phyloP scores from a whole-genome alignment of 1,140 invertebrate genomes.

The Pseudomyrmex flavicornis region DNA sequence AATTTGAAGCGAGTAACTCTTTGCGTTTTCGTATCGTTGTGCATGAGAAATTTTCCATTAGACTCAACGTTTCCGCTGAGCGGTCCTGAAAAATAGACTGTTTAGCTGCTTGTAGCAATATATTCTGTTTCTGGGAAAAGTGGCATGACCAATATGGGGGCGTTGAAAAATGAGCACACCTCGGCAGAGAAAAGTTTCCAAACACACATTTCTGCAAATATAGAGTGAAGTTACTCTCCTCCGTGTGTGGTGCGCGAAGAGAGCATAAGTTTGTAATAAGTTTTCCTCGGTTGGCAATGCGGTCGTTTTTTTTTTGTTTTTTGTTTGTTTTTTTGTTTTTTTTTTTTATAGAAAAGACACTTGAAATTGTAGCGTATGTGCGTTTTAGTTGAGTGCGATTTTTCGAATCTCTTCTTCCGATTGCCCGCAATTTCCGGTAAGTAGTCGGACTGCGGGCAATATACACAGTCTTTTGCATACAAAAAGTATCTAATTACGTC shows the following conservation, averaged over 20 bases:
- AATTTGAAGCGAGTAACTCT: neutral
- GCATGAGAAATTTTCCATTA: neutral
- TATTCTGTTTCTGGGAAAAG: constrained; percentile 40
- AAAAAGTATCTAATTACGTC: constrained; percentile 41
- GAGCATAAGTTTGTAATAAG: constrained; percentile 48
- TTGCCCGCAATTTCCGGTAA: neutral
- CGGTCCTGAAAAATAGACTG: constrained; percentile 24
- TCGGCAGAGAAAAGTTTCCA: constrained; percentile 46
- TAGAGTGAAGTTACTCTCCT: constrained; percentile 27
- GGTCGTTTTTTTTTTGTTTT: neutral
- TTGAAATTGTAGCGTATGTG: neutral
- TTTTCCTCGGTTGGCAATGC: constrained; percentile 43
- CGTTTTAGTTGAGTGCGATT: too few species aligned
- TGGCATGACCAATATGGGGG: constrained; percentile 23
- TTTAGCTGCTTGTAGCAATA: constrained; percentile 40
- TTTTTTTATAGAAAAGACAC: neutral
- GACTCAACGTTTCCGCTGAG: neutral
- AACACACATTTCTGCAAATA: constrained; percentile 54
- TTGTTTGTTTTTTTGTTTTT: too few species aligned
- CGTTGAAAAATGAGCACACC: constrained; percentile 49
- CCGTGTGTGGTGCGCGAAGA: neutral
- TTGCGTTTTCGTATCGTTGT: neutral
- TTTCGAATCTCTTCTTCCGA: too few species aligned
- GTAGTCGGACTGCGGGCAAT: neutral
- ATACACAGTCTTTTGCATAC: constrained; percentile 13